Evolutionary conservation across 2,888 invertebrate species (phyloP).

Genomic region (Oscheius sp.): DNA sequence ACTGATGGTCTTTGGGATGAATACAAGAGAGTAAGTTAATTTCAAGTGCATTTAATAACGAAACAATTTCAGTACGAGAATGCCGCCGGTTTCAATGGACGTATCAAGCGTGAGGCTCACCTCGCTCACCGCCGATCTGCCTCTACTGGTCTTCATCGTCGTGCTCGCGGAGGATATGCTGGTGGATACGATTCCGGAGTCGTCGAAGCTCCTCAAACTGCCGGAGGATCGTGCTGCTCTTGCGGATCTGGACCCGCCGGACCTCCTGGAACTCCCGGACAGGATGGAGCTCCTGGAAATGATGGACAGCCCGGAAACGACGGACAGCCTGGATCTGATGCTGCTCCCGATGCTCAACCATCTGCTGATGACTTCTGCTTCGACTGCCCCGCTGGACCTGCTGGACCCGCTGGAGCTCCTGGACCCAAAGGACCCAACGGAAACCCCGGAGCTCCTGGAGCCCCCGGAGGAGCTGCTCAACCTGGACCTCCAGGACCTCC

Average conservation of each 20-base stretch:
- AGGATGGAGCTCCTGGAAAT: slow-evolving; percentile 52
- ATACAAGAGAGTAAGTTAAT: slow-evolving; percentile 44
- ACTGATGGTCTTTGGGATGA: slow-evolving; percentile 57
- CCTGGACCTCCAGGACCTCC: slow-evolving; percentile 53
- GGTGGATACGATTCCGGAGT: slow-evolving; percentile 43
- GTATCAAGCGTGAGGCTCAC: slow-evolving; percentile 57
- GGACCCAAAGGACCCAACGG: slow-evolving; percentile 54
- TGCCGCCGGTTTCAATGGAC: slow-evolving; percentile 57
- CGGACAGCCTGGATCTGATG: slow-evolving; percentile 53
- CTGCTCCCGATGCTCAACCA: slow-evolving; percentile 49
- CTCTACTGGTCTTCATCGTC: not conserved
- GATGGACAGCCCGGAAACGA: slow-evolving; percentile 39
- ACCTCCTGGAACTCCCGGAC: slow-evolving; percentile 58
- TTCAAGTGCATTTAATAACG: not conserved
- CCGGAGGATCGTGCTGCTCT: slow-evolving; percentile 55
- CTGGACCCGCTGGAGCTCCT: slow-evolving; percentile 54
- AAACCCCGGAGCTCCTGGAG: slow-evolving; percentile 34
- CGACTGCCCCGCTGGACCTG: slow-evolving; percentile 61
- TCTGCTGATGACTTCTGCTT: slow-evolving; percentile 59
- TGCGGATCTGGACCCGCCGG: slow-evolving; percentile 56
- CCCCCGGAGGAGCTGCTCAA: slow-evolving; percentile 50
- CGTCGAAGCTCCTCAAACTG: slow-evolving; percentile 31
- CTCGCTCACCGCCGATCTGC: slow-evolving; percentile 1
- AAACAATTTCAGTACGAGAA: slow-evolving; percentile 35
- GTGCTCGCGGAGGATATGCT: slow-evolving; percentile 14